phyloP scores from a whole-genome alignment of 2,888 invertebrate species.

The Ormyrus labotus region DNA sequence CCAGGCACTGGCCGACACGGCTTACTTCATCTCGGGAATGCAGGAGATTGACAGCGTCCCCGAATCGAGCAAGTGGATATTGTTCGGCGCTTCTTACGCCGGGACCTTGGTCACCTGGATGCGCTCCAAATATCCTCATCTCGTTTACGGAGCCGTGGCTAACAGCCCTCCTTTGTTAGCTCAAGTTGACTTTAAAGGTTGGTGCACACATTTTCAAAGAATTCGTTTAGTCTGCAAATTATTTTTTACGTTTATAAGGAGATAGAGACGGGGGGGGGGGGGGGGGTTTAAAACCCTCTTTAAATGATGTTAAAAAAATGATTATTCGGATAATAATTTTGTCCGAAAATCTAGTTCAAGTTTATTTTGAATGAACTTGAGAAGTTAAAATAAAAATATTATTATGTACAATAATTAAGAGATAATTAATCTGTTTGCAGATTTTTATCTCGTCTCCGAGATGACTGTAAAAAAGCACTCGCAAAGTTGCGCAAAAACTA shows the following conservation, averaged over 20 bases:
- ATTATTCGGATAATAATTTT: too few species aligned
- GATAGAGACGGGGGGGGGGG: too few species aligned
- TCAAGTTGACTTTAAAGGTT: conserved; percentile 88
- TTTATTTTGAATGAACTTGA: neutral
- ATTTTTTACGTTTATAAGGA: neutral
- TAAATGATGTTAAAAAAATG: too few species aligned
- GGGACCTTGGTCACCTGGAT: conserved; percentile 95
- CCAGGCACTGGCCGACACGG: conserved; percentile 91
- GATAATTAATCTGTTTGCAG: conserved; percentile 71
- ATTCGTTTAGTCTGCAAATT: neutral
- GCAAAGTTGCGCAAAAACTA: conserved; percentile 82
- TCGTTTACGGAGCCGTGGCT: conserved; percentile 90
- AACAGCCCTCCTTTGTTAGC: conserved; percentile 93
- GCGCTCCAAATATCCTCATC: conserved; percentile 90
- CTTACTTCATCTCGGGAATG: conserved; percentile 86
- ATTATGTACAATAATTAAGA: neutral
- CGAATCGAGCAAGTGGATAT: conserved; percentile 85
- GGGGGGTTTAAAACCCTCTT: too few species aligned
- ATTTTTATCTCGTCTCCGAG: conserved; percentile 90
- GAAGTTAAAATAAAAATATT: neutral
- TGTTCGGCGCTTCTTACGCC: conserved; percentile 96
- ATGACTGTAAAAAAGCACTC: conserved; percentile 83
- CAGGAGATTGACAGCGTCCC: conserved; percentile 80
- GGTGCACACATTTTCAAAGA: conserved; percentile 60
- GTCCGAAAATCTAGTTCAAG: too few species aligned